These are phyloP conservation scores for Tragelaphus strepsiceros DNA, from an alignment of 2,113 vertebrate species.

Conservation along the genomic window DNA sequence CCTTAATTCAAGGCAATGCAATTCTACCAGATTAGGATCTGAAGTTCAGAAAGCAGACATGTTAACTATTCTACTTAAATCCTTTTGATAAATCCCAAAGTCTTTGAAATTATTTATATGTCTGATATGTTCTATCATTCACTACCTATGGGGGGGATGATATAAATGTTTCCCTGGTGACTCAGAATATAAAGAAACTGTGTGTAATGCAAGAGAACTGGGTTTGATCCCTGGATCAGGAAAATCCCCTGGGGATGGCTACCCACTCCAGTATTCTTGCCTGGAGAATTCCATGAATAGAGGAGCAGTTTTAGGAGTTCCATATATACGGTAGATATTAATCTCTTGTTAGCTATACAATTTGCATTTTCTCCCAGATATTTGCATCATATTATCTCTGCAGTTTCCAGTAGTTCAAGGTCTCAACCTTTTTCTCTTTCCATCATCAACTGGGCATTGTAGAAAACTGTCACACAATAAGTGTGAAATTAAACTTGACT, in stretches of 20 bases:
- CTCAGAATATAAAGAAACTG: neutral
- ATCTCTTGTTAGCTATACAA: neutral
- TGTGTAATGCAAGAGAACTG: neutral
- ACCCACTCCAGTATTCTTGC: neutral
- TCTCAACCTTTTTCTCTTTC: neutral
- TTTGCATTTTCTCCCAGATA: neutral
- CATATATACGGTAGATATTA: neutral
- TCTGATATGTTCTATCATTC: neutral
- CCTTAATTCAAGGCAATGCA: neutral
- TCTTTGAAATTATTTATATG: neutral
- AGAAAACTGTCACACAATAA: rapidly evolving
- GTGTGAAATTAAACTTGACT: neutral
- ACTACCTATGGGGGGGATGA: rapidly evolving
- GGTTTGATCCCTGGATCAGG: neutral
- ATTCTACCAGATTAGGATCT: neutral
- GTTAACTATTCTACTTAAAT: neutral
- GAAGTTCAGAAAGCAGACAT: neutral
- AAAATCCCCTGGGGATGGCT: neutral
- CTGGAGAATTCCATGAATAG: neutral
- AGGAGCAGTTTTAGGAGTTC: neutral
- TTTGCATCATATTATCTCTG: neutral
- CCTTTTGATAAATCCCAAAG: neutral
- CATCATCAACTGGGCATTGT: neutral
- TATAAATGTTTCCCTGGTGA: neutral
- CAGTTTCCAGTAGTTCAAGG: neutral